Conservation (phyloP, 2,113 vertebrate genomes). For the Chrysochloris asiatica region DNA sequence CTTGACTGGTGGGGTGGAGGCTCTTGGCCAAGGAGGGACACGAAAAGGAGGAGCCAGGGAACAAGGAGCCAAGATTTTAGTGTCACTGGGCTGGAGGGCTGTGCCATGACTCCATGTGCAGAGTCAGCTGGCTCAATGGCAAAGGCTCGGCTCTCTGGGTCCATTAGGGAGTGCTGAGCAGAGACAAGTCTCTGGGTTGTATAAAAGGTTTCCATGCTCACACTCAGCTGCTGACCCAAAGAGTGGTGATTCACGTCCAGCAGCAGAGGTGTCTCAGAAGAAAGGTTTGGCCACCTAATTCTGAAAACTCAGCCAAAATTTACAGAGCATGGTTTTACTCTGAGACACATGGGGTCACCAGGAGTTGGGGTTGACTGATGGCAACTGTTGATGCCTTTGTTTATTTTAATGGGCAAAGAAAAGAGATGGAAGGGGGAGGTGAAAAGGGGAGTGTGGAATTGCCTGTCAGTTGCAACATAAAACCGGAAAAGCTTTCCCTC, state of each 20-base stretch:
- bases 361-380: not conserved
- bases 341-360: not conserved
- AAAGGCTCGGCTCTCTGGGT: not conserved
- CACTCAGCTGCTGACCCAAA: not conserved
- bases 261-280: not conserved
- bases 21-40: not conserved
- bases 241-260: not conserved
- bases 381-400: not conserved
- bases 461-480: slow-evolving; percentile 51
- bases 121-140: not conserved
- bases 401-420: not conserved
- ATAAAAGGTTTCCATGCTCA: not conserved
- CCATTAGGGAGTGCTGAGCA: not conserved
- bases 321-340: not conserved
- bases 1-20: not conserved
- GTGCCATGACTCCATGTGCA: too few relatives aligned
- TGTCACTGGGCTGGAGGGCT: not conserved
- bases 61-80: not conserved
- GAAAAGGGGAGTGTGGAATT: not conserved
- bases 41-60: not conserved
- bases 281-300: not conserved
- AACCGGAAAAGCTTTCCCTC: slow-evolving; percentile 57
- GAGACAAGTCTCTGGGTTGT: not conserved
- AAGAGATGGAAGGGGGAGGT: not conserved
- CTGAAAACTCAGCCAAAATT: not conserved